Evolutionary conservation across 1,140 invertebrate genomes (phyloP), one percentile per base, ranked within the genome.

Genomic region (Anastrepha ludens): DNA sequence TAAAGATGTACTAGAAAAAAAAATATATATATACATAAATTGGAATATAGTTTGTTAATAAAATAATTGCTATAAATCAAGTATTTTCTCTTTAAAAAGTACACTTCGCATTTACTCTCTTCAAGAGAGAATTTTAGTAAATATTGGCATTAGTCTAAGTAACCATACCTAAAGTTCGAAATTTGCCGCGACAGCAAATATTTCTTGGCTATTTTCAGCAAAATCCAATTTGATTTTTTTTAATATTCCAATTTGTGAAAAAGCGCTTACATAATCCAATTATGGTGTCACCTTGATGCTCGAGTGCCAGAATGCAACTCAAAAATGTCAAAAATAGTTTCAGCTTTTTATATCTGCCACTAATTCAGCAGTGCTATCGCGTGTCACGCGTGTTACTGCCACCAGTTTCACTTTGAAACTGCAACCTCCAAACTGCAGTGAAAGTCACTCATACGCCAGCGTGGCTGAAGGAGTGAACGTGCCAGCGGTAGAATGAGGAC

Each of bases 211-310:
- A 67, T 74, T 74, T 67, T 9, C 13, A 67, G 29, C 29, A 1
- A 13, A 20, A 41, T 15, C 13, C 47, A 74, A 44, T 58, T 55
- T 81, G 0, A 29, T 55, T 81, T 81, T 11, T 29, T 29, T 20
- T 67, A 81, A 55, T 58, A 81, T 20, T 81, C 20, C 74, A 81
- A 50, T 81, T 81, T 81, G 9, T 50, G 17, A 20, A 50, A 50
- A 81, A 81, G 74, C 74, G 74, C 74, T 81, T 81, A 81, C 74
- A 81, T 81, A 81, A 81, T 81, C 74, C 74, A 81, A 81, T 81
- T 81, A 81, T 47, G 55, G n/a, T 11, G 74, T 20, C 55, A 47
- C n/a, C 74, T 81, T 20, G 47, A 9, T 20, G n/a, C 17, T 55
- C 74, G 47, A 81, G n/a, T 81, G 74, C 74, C 74, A 81, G 17